Conservation (phyloP, 2,113 vertebrate genomes). For the Thryonomys swinderianus region DNA sequence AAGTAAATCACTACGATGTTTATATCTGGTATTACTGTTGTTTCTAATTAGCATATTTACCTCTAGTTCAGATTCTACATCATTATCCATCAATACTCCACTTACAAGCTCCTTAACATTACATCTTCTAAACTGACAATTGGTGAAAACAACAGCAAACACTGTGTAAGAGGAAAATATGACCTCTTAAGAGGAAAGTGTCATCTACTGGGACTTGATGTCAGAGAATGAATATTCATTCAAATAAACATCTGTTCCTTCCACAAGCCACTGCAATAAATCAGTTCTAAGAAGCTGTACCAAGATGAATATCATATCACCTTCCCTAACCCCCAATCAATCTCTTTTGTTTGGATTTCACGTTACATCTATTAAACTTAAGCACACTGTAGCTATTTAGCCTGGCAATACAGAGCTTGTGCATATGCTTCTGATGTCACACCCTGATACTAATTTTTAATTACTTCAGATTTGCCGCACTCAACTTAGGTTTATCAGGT, state of each 20-base stretch:
- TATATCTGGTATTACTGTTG: slow-evolving; percentile 65
- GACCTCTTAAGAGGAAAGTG: slow-evolving; percentile 72
- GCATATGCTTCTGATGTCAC: not conserved
- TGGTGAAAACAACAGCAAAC: slow-evolving; percentile 72
- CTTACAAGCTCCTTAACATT: slow-evolving; percentile 60
- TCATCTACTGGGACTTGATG: slow-evolving; percentile 73
- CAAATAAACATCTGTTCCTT: slow-evolving; percentile 81
- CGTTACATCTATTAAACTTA: slow-evolving; percentile 45
- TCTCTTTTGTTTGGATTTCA: slow-evolving; percentile 60
- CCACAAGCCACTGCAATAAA: slow-evolving; percentile 67
- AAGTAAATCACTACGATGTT: slow-evolving; percentile 51
- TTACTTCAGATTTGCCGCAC: not conserved
- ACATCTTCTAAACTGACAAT: slow-evolving; percentile 67
- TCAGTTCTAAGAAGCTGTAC: slow-evolving; percentile 75
- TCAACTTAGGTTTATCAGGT: not conserved
- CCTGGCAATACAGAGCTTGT: not conserved
- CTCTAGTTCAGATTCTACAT: slow-evolving; percentile 55
- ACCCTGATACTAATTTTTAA: not conserved
- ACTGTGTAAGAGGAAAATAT: slow-evolving; percentile 70
- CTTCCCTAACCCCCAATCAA: slow-evolving; percentile 74
- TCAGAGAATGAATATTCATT: slow-evolving; percentile 81
- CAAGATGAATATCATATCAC: slow-evolving; percentile 64
- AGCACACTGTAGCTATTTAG: not conserved
- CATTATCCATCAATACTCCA: slow-evolving; percentile 20
- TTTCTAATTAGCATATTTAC: slow-evolving; percentile 72